Conservation (phyloP, 2,888 invertebrate genomes). For the Tipula unca region DNA sequence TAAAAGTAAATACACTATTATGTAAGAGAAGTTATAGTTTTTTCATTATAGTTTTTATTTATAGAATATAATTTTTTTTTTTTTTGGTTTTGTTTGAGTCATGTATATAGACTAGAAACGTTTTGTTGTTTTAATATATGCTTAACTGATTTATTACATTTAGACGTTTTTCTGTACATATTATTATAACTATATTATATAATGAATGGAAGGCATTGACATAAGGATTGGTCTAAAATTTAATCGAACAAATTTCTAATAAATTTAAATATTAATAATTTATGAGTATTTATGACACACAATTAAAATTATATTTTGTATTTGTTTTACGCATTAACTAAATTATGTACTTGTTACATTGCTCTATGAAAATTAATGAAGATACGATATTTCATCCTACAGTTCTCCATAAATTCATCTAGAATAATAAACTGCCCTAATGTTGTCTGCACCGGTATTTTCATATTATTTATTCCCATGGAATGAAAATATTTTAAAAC, state of each 20-base stretch:
- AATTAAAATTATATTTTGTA: too few relatives aligned
- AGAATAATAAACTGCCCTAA: too few relatives aligned
- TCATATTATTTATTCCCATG: too few relatives aligned
- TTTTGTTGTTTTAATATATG: neutral
- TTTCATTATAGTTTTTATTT: neutral
- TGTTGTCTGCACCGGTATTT: too few relatives aligned
- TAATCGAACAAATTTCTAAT: neutral
- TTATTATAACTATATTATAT: neutral
- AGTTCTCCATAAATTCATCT: too few relatives aligned
- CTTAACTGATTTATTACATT: neutral
- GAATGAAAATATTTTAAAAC: too few relatives aligned
- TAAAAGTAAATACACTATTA: neutral
- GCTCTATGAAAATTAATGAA: too few relatives aligned
- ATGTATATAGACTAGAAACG: neutral
- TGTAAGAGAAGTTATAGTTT: neutral
- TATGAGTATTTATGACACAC: too few relatives aligned
- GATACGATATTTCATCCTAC: too few relatives aligned
- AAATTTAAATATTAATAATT: neutral
- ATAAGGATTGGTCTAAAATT: neutral
- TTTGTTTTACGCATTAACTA: too few relatives aligned
- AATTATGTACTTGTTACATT: too few relatives aligned
- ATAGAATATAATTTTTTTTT: neutral
- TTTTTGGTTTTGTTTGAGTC: neutral
- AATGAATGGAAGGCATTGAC: neutral
- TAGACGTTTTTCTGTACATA: neutral